Base-by-base conservation (phyloP, 2,797 vertebrate species). In the Saxicola maurus region DNA sequence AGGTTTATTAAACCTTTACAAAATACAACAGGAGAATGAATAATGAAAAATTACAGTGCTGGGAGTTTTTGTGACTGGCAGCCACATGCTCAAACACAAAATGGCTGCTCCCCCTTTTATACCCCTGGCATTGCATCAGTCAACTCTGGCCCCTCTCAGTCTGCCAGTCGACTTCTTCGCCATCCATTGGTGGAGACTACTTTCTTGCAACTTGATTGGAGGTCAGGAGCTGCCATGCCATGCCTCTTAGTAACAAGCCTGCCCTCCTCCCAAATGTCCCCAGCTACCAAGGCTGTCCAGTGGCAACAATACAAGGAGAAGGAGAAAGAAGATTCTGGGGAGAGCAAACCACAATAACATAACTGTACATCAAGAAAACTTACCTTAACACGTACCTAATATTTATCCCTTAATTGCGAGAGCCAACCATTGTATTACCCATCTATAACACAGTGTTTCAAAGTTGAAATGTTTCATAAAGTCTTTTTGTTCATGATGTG, bases 381-480 rank as follows among this genome's bases (percentile, higher is more conserved):
- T 52, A 12, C 20, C 51, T 20, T 52, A 52, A n/a, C 18, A 52
- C n/a, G 13, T 11, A n/a, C 51, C 18, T 52, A 19, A 30, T 51
- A 30, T 51, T 51, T 18, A 19, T 52, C 51, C 8, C 51, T 52
- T 52, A 52, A 52, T 52, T 52, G 18, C 7, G 5, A 52, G 30
- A n/a, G 30, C 28, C 30, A n/a, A 12, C 28, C 17, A 51, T 30
- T 30, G 30, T 10, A n/a, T 52, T 52, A n/a, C 30, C 18, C 51
- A n/a, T 52, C 51, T 52, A 20, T 52, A 52, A n/a, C 30, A 42
- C 17, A 51, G 3, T 24, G 19, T 82, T 94, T 89, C 57, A 46
- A 72, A 68, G 48, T 52, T 49, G 38, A 93, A 91, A 78, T 53
- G 8, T 87, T 92, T 87, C 57, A 74, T 81, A 62, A 74, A 89